Evolutionary conservation across 2,888 invertebrate species (phyloP), one percentile per base, ranked within the genome.

Genomic region (Lasius fuliginosus): DNA sequence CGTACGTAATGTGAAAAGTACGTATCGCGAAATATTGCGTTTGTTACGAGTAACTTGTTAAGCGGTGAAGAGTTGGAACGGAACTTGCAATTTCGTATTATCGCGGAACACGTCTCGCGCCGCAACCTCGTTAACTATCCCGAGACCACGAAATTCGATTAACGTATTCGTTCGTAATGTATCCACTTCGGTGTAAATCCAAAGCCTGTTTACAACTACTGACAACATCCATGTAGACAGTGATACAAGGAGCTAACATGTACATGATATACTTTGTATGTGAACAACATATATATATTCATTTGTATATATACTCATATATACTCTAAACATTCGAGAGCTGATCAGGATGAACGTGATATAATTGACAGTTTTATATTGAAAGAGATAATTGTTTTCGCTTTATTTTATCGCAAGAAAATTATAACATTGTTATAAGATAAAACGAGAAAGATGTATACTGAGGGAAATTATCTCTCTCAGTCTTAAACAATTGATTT

Each of bases 11-110:
- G 49, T 18, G 23, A 27, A n/a, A 73, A 58, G 18, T 73, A 40
- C 36, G 23, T 40, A 27, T 30, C 46, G 23, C 2, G 42, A 68
- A 56, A 40, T 36, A 42, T 49, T 49, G 49, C 49, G n/a, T 58
- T 69, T 77, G 68, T 67, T 77, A 67, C 68, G n/a, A 2, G 69
- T 23, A 46, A 49, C 69, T 79, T 42, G 73, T 62, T 36, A 60
- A 42, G 8, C 23, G 75, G 12, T 62, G 33, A 77, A 67, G 69
- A 71, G 79, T 49, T 60, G 36, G 36, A 36, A 12, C 53, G 79
- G 46, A 60, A 60, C 79, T 60, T n/a, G 79, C 60, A 49, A 60
- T 82, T 65, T 49, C 74, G 75, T 76, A 81, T 84, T 82, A 84
- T 87, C 83, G 84, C 67, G 69, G 12, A 82, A 69, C 42, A 82